Evolutionary conservation across 2,797 vertebrate species (phyloP).

Genomic region (Mycteria americana): DNA sequence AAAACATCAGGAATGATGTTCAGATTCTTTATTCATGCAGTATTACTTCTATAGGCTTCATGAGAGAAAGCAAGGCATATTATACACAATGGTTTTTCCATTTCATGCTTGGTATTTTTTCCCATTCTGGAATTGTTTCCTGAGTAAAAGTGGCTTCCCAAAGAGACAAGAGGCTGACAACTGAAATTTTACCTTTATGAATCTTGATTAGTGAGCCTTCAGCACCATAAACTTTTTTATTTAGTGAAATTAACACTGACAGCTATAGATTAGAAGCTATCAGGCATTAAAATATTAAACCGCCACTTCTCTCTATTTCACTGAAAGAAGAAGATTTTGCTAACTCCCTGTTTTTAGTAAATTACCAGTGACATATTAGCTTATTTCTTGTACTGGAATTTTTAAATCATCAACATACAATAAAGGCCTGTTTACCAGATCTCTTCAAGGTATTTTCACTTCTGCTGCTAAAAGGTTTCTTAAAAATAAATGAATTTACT

Average conservation of each 20-base stretch:
- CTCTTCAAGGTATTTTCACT: neutral
- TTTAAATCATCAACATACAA: neutral
- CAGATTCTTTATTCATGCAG: neutral
- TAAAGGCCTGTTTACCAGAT: neutral
- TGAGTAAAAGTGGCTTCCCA: constrained; percentile 27
- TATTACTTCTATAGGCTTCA: neutral
- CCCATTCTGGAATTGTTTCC: neutral
- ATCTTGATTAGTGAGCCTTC: constrained; percentile 54
- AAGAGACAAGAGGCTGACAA: constrained; percentile 32
- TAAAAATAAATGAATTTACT: neutral
- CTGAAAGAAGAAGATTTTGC: neutral
- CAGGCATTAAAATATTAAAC: constrained; percentile 47
- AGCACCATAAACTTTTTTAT: neutral
- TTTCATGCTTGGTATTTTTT: neutral
- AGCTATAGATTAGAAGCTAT: constrained; percentile 44
- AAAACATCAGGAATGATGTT: neutral
- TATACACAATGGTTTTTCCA: neutral
- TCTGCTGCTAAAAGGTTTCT: neutral
- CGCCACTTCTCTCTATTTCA: neutral
- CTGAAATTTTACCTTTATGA: constrained; percentile 54
- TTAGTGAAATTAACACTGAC: constrained; percentile 45
- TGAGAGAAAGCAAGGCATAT: neutral
- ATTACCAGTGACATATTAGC: neutral
- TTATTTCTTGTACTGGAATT: neutral
- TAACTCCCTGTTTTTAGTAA: neutral